These are phyloP conservation scores for Etia nguti DNA, from an alignment of 2,113 vertebrate genomes.

Conservation along the genomic window DNA sequence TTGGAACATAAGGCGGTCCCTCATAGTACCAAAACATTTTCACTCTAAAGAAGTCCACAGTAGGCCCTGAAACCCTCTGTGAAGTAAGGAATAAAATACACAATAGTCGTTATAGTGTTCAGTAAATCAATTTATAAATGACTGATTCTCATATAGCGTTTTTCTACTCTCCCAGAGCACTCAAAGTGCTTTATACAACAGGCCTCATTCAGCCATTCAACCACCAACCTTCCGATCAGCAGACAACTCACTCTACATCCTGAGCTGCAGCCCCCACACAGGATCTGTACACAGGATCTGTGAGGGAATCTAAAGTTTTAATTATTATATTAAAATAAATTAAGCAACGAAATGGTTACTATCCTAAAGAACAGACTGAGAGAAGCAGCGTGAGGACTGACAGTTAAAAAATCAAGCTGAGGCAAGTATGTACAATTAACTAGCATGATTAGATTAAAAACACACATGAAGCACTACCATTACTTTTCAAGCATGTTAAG, in stretches of 20 bases:
- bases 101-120: not conserved
- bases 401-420: not conserved
- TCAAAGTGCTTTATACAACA: not conserved
- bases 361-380: not conserved
- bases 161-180: not conserved
- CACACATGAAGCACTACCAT: not conserved
- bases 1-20: not conserved
- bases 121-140: not conserved
- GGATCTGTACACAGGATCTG: not conserved
- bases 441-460: constrained; percentile 26
- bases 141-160: not conserved
- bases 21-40: not conserved
- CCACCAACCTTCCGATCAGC: not conserved
- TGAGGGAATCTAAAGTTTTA: not conserved
- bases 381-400: not conserved
- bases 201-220: not conserved
- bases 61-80: not conserved
- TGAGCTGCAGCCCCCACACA: not conserved
- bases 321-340: too few relatives aligned
- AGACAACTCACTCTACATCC: not conserved
- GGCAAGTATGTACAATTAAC: not conserved
- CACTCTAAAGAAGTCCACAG: not conserved
- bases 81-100: not conserved
- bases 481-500: constrained; percentile 28
- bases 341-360: not conserved